A percentile compares a stretch with the other conserved stretches of the same genome.
Evolutionary conservation across 1,140 invertebrate genomes (phyloP).

Genomic region (Brachionus rotundiformis): DNA sequence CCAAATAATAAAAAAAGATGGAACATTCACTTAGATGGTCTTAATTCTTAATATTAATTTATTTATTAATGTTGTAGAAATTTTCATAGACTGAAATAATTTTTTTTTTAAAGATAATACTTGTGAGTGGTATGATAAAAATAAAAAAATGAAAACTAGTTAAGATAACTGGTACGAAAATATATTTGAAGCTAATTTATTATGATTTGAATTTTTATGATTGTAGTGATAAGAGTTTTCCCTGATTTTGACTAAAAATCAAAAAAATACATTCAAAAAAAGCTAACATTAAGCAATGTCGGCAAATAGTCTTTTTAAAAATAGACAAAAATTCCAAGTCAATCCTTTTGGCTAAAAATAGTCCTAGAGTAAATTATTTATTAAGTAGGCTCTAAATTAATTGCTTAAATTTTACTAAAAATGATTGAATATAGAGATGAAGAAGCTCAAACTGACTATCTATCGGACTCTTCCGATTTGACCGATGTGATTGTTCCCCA

Average conservation of each 20-base stretch:
- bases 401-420: not conserved
- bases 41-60: no score
- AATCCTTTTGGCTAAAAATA: not conserved
- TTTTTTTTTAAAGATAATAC: not conserved
- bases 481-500: not conserved
- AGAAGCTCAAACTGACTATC: slow-evolving; percentile 12
- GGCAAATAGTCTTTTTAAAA: not conserved
- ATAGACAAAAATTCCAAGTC: not conserved
- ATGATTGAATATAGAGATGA: slow-evolving; percentile 33
- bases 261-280: not conserved
- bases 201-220: slow-evolving; percentile 7
- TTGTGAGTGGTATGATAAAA: not conserved
- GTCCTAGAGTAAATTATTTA: not conserved
- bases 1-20: no score
- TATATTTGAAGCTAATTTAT: not conserved
- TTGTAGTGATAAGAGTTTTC: not conserved
- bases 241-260: not conserved
- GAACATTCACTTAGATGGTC: no score
- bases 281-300: not conserved
- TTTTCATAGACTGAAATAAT: no score
- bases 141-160: not conserved
- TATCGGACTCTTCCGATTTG: not conserved
- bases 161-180: slow-evolving; percentile 1
- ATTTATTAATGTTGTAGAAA: no score
- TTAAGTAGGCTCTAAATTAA: not conserved